Conservation (phyloP, 2,888 invertebrate species). For the Pheosia gnoma region DNA sequence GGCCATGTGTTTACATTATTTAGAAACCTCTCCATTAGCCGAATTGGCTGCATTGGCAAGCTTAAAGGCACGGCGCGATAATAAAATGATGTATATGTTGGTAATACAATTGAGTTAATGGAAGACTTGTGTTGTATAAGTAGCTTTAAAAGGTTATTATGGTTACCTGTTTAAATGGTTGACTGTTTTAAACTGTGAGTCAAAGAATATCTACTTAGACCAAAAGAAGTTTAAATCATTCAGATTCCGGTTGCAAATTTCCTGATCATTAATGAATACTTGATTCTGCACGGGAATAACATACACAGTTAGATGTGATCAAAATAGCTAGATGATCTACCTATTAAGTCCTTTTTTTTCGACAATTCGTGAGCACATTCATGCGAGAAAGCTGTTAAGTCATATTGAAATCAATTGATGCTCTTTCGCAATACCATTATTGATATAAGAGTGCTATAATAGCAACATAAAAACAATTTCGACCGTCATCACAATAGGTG, state of each 20-base stretch:
- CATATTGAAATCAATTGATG: neutral
- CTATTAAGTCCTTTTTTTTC: too few relatives aligned
- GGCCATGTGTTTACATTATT: constrained; percentile 24
- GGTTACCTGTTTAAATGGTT: neutral
- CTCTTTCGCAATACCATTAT: constrained; percentile 1
- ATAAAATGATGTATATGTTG: neutral
- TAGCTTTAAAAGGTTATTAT: neutral
- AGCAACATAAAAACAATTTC: constrained; percentile 11
- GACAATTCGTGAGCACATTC: neutral
- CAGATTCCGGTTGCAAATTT: too few relatives aligned
- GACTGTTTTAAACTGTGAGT: neutral
- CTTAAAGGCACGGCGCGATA: constrained; percentile 10
- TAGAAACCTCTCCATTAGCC: constrained; percentile 27
- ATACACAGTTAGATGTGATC: too few relatives aligned
- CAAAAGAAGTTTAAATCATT: too few relatives aligned
- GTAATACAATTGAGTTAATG: constrained; percentile 16
- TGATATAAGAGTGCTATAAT: neutral
- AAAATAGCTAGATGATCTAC: too few relatives aligned
- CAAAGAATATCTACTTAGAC: too few relatives aligned
- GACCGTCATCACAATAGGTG: constrained; percentile 17
- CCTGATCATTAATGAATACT: too few relatives aligned
- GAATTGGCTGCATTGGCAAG: constrained; percentile 25
- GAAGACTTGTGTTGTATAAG: neutral
- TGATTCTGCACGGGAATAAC: too few relatives aligned
- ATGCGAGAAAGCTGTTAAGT: neutral